phyloP scores from a whole-genome alignment of 2,113 vertebrate species.

The Damaliscus lunatus region DNA sequence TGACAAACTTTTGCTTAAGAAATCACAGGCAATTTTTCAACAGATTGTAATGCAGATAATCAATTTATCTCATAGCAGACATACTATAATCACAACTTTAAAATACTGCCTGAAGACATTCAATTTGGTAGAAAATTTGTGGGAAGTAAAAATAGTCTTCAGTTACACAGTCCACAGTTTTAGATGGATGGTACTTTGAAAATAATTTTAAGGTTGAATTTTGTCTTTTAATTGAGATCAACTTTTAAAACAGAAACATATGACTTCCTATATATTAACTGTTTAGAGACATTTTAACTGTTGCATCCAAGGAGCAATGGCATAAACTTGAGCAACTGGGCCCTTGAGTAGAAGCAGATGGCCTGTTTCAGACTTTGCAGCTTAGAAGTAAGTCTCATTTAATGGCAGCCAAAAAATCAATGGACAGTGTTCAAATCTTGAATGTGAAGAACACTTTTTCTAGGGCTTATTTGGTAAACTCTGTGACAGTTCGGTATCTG shows the following conservation, averaged over 20 bases:
- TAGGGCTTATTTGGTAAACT: conserved; percentile 53
- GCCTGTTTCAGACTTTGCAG: conserved; percentile 37
- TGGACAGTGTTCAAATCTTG: conserved; percentile 42
- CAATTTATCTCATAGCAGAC: not conserved
- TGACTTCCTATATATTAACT: not conserved
- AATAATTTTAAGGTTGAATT: not conserved
- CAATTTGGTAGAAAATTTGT: not conserved
- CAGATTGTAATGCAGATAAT: not conserved
- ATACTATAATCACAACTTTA: not conserved
- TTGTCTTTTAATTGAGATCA: not conserved
- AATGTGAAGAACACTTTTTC: conserved; percentile 35
- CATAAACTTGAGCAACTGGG: not conserved
- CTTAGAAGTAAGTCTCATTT: conserved; percentile 10
- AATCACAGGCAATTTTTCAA: not conserved
- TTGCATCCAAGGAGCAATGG: not conserved
- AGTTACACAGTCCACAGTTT: not conserved
- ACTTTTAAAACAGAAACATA: not conserved
- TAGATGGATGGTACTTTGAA: not conserved
- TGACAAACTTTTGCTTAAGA: not conserved
- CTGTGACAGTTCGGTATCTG: conserved; percentile 46
- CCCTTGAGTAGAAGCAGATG: conserved; percentile 56
- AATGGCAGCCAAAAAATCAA: conserved; percentile 50
- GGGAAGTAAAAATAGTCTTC: not conserved
- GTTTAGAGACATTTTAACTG: not conserved
- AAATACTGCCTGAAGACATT: not conserved